Base-by-base conservation (phyloP, 2,797 vertebrate genomes). In the Brachyalestes nurse region DNA sequence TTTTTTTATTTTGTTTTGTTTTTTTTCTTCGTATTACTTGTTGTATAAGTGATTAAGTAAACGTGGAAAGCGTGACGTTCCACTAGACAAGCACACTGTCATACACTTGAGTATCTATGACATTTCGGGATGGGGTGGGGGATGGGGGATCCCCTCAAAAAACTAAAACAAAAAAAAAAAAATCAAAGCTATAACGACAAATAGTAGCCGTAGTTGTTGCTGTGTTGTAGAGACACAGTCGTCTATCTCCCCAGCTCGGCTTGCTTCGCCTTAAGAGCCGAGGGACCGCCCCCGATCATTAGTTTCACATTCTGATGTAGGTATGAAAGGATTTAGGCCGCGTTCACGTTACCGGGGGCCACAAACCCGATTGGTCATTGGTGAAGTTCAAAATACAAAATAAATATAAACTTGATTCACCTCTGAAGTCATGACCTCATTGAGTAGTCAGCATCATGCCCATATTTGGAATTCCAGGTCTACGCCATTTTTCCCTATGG, bases 201-300 rank as follows among this genome's bases (percentile, higher is more conserved):
- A 49, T 42, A 28, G 67, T 66, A 49, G 67, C 51, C 61, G 72
- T 25, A 72, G 25, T 40, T 75, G 28, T 74, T 49, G 47, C 51
- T 77, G 76, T 10, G 25, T 70, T 76, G 47, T 82, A 71, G 55
- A 73, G 64, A 75, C 73, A 62, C 12, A 23, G 70, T 64, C 16
- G 53, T 25, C 23, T 2, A 58, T 25, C 23, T 2, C 61, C 34
- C 90, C 87, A 84, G 51, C 85, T 86, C 84, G 86, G 76, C 89
- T 45, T 88, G 51, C 79, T 89, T 85, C 85, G 90, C 88, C 90
- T 85, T 79, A 87, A 81, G 71, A 82, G 84, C 72, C 57, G 64
- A 81, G 72, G 72, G 62, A 66, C 67, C 9, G 61, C 76, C 71
- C 28, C 62, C 17, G 60, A 65, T 80, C 49, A 40, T 47, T 51